Evolutionary conservation across 2,797 vertebrate species (phyloP).

Genomic region (Otolemur crassicaudatus): DNA sequence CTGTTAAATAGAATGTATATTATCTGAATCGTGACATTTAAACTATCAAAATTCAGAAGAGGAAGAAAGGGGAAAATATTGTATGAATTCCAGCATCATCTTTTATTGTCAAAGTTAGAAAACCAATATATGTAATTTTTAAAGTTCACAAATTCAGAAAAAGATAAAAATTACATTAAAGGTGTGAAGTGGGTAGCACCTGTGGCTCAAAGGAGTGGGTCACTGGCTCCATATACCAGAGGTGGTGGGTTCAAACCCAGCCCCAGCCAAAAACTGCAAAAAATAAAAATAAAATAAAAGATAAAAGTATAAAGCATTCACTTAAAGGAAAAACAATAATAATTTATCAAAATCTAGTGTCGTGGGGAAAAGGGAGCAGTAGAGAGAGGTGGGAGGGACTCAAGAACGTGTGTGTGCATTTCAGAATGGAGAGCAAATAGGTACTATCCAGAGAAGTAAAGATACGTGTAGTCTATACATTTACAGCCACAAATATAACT

Average conservation of each 20-base stretch:
- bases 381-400: background rate
- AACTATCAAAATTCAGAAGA: background rate
- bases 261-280: too few species aligned
- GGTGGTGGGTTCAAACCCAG: too few species aligned
- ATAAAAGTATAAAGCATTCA: background rate
- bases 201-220: too few species aligned
- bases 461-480: too few species aligned
- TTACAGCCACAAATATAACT: background rate
- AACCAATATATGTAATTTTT: background rate
- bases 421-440: background rate
- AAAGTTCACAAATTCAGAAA: background rate
- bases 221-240: too few species aligned
- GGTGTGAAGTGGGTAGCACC: too few species aligned
- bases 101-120: background rate
- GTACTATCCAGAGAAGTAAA: background rate
- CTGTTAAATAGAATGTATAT: background rate
- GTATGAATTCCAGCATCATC: background rate
- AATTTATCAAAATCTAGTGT: background rate
- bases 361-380: fast-evolving
- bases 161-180: background rate
- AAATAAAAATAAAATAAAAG: too few species aligned
- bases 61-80: background rate
- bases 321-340: background rate
- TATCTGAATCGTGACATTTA: background rate
- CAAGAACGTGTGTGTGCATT: background rate